phyloP scores from a whole-genome alignment of 2,888 invertebrate genomes.

The Mythimna loreyi region DNA sequence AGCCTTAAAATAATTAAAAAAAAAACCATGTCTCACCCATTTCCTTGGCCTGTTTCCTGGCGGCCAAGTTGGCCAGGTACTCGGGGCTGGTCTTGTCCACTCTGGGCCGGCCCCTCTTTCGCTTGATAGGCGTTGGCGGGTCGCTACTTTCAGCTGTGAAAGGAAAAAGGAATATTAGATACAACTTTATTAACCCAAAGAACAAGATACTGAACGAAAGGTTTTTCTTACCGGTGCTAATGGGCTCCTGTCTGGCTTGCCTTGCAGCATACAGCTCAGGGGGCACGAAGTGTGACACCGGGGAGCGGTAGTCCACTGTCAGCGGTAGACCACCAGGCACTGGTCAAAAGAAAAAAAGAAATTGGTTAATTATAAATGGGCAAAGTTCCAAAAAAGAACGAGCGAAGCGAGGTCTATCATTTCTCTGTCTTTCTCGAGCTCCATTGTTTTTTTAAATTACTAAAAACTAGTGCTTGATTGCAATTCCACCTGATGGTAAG shows the following conservation, averaged over 20 bases:
- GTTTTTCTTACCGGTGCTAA: constrained; percentile 74
- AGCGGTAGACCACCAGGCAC: constrained; percentile 80
- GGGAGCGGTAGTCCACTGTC: constrained; percentile 85
- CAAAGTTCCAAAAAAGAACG: too few species aligned
- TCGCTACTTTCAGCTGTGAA: constrained; percentile 73
- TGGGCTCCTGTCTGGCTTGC: constrained; percentile 72
- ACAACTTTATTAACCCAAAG: too few species aligned
- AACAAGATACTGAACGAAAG: too few species aligned
- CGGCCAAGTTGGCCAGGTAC: constrained; percentile 83
- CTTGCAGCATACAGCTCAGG: constrained; percentile 83
- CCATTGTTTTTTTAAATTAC: too few species aligned
- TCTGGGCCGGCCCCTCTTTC: constrained; percentile 84
- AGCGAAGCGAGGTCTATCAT: too few species aligned
- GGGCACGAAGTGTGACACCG: constrained; percentile 86
- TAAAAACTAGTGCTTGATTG: too few species aligned
- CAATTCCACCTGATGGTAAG: too few species aligned
- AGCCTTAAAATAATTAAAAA: too few species aligned
- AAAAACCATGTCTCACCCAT: constrained; percentile 72
- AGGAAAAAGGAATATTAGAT: neutral
- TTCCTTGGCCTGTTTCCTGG: constrained; percentile 84
- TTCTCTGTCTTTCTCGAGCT: too few species aligned
- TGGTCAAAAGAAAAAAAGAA: constrained; percentile 54
- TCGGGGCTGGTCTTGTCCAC: constrained; percentile 87
- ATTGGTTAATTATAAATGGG: neutral
- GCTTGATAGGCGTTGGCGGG: constrained; percentile 75